Conservation (phyloP, 1,140 invertebrate genomes). For the Paracyclopina nana region DNA sequence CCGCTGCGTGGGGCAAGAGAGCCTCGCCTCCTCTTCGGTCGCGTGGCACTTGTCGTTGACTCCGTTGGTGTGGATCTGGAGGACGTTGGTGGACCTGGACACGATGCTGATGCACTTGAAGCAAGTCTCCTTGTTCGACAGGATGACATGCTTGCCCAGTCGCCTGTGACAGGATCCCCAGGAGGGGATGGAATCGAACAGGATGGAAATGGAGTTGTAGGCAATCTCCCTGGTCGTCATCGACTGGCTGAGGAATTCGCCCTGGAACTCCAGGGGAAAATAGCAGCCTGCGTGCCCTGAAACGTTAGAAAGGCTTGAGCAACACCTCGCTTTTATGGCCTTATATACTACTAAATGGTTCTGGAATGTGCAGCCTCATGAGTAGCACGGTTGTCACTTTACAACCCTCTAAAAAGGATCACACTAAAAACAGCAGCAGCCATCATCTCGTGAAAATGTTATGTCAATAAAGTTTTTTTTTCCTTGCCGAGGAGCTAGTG, state of each 20-base stretch:
- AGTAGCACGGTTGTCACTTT: too few relatives aligned
- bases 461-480: too few relatives aligned
- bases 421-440: too few relatives aligned
- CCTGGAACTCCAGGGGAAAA: constrained; percentile 28
- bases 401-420: too few relatives aligned
- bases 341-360: background rate
- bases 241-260: constrained; percentile 25
- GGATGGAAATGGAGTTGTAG: constrained; percentile 20
- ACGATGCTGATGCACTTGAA: constrained; percentile 15
- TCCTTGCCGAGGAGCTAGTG: too few relatives aligned
- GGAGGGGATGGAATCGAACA: constrained; percentile 23
- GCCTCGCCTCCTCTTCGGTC: constrained; percentile 24
- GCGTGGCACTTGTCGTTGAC: constrained; percentile 25
- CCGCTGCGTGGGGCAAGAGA: constrained; percentile 23
- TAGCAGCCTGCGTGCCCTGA: constrained; percentile 23
- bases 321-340: background rate
- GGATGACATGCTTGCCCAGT: constrained; percentile 21
- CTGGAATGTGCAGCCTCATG: background rate
- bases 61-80: constrained; percentile 23
- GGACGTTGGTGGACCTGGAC: constrained; percentile 9
- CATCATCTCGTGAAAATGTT: too few relatives aligned
- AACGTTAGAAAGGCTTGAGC: too few relatives aligned
- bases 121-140: constrained; percentile 17
- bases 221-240: constrained; percentile 17
- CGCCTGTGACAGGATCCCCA: constrained; percentile 21